Evolutionary conservation across 2,113 vertebrate genomes (phyloP).

Genomic region (Polypterus senegalus): DNA sequence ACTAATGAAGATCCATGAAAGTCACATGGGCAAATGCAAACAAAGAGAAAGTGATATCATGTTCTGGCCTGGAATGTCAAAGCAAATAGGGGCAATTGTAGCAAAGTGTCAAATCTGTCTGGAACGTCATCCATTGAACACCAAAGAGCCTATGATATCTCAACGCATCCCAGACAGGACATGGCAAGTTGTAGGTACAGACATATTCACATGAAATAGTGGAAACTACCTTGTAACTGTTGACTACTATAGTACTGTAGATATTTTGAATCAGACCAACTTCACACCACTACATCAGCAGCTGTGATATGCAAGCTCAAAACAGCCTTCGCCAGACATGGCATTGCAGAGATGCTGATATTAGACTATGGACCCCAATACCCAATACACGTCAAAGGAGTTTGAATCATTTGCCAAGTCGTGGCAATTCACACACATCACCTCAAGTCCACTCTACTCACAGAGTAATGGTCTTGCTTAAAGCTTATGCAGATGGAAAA

Average conservation of each 20-base stretch:
- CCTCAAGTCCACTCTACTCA: background rate
- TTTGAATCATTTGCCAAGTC: conserved; percentile 11
- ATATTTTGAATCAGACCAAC: background rate
- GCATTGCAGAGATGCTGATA: background rate
- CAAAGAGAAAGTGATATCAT: background rate
- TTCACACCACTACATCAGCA: background rate
- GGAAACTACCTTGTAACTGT: background rate
- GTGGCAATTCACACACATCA: conserved; percentile 10
- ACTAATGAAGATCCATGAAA: conserved; percentile 1
- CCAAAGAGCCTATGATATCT: conserved; percentile 3
- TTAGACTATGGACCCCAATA: conserved; percentile 7
- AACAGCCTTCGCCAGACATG: background rate
- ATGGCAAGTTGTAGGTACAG: conserved; percentile 5
- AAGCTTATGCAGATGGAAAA: conserved; percentile 13
- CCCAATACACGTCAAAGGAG: conserved; percentile 2
- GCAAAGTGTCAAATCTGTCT: too few species aligned
- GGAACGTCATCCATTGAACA: too few species aligned
- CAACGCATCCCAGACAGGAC: background rate
- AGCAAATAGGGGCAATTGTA: background rate
- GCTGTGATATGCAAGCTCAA: background rate
- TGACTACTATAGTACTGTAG: background rate
- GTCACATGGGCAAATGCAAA: background rate
- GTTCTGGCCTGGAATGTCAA: background rate
- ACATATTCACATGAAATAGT: conserved; percentile 3
- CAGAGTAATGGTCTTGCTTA: conserved; percentile 7